Evolutionary conservation across 2,113 vertebrate species (phyloP).

Genomic region (Eidolon helvum): DNA sequence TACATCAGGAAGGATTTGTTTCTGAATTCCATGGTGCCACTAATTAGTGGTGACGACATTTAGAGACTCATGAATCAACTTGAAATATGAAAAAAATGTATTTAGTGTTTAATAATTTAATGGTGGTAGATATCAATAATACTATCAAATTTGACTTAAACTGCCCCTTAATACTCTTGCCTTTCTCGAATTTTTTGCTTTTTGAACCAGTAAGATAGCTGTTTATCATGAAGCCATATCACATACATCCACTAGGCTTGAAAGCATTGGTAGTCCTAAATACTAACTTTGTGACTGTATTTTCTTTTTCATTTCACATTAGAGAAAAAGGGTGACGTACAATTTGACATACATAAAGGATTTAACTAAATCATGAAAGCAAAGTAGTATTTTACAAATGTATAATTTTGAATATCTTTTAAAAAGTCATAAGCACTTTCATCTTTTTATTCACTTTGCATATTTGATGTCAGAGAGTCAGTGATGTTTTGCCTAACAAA

Average conservation of each 20-base stretch:
- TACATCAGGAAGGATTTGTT: slow-evolving; percentile 52
- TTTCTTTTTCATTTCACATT: slow-evolving; percentile 52
- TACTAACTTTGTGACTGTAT: background rate
- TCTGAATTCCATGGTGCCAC: slow-evolving; percentile 29
- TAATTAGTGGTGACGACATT: slow-evolving; percentile 26
- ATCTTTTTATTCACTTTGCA: slow-evolving; percentile 45
- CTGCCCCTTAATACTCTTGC: background rate
- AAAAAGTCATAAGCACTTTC: slow-evolving; percentile 57
- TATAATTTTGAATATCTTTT: slow-evolving; percentile 76
- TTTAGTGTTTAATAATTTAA: slow-evolving; percentile 28
- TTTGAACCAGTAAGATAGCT: background rate
- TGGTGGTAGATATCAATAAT: background rate
- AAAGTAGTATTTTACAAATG: slow-evolving; percentile 80
- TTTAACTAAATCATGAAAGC: slow-evolving; percentile 75
- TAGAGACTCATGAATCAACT: background rate
- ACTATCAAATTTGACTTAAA: background rate
- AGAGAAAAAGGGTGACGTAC: slow-evolving; percentile 44
- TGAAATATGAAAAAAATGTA: background rate
- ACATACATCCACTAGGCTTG: background rate
- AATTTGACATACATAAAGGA: slow-evolving; percentile 70
- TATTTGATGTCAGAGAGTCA: slow-evolving; percentile 59
- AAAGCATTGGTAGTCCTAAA: background rate
- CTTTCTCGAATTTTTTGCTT: background rate
- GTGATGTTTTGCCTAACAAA: slow-evolving; percentile 68
- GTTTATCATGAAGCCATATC: background rate